A percentile compares a stretch with the other conserved stretches of the same genome.
These are phyloP conservation scores for Argentina silus DNA, from an alignment of 2,797 vertebrate species.

Conservation along the genomic window DNA sequence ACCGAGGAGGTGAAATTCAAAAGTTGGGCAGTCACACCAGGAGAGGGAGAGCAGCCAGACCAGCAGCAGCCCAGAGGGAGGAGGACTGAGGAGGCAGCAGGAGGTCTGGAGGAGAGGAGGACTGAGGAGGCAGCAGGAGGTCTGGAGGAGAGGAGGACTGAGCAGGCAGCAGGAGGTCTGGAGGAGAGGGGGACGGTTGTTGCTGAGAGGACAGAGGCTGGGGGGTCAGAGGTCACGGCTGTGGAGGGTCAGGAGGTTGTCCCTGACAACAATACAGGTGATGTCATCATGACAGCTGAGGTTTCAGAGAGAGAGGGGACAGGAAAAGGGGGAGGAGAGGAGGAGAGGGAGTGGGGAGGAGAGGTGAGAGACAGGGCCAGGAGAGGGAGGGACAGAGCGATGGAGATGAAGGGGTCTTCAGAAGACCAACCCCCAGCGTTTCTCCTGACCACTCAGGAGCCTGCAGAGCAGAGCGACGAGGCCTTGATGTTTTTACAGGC, in stretches of 20 bases:
- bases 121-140: background rate
- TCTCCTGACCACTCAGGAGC: background rate
- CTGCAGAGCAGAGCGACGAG: background rate
- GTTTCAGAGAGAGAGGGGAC: background rate
- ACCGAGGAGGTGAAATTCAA: slow-evolving; percentile 19
- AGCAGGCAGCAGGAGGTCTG: background rate
- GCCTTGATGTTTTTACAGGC: background rate
- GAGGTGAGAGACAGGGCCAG: background rate
- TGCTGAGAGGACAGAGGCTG: background rate
- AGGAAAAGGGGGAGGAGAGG: background rate
- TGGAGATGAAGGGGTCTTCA: background rate
- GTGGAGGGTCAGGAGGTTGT: background rate
- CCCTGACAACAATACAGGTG: background rate
- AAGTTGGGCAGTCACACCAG: background rate
- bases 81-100: background rate
- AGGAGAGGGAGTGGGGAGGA: background rate
- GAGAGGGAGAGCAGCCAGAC: background rate
- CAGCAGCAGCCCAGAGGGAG: background rate
- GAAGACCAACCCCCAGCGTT: background rate
- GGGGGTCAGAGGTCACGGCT: background rate
- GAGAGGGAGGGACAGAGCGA: background rate
- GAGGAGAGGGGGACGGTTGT: background rate
- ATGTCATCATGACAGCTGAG: slow-evolving; percentile 6
- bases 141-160: background rate
- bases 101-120: background rate